Base-by-base conservation (phyloP, 2,113 vertebrate genomes). In the Alectura lathami region DNA sequence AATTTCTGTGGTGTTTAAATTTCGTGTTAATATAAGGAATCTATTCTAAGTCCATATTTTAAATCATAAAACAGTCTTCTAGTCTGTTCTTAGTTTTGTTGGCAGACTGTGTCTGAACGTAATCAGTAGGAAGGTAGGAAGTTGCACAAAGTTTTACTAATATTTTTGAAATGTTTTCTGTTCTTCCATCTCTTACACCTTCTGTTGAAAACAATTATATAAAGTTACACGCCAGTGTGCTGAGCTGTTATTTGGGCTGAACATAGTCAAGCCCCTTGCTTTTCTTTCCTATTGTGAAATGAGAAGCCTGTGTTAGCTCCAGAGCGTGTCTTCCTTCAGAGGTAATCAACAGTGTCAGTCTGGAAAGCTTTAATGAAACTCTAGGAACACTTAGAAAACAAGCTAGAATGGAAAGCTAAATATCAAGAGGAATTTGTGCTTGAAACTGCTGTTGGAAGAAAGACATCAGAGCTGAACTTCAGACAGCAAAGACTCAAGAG, bases 261-360 rank as follows among this genome's bases (percentile, higher is more conserved):
- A 63, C 0, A 0, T 70, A 16, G 57, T 80, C 15, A 15, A 86
- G n/a, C 12, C 47, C 76, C 85, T 83, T 80, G 18, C 40, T 93
- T 91, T 93, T 77, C 51, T 67, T 94, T 83, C 76, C 32, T 74
- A 7, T 77, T 94, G 32, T 88, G 85, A 73, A 89, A 69, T 50
- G 24, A 48, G 50, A 90, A 77, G 36, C 34, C 13, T 38, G 6
- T 79, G 22, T 69, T 83, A 66, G 63, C 50, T 93, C 63, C 50
- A 86, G 45, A 85, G 15, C 21, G 3, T 57, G 51, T 32, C 42
- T 94, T 21, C 76, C 59, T 74, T 74, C 1, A 3, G 50, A 77
- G 32, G 21, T 63, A 15, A 42, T 81, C 38, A 54, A 6, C 51
- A 66, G 22, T 8, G 26, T 74, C 64, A 70, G 22, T 74, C 63